Base-by-base conservation (phyloP, 2,888 invertebrate species). In the Amiota communis region DNA sequence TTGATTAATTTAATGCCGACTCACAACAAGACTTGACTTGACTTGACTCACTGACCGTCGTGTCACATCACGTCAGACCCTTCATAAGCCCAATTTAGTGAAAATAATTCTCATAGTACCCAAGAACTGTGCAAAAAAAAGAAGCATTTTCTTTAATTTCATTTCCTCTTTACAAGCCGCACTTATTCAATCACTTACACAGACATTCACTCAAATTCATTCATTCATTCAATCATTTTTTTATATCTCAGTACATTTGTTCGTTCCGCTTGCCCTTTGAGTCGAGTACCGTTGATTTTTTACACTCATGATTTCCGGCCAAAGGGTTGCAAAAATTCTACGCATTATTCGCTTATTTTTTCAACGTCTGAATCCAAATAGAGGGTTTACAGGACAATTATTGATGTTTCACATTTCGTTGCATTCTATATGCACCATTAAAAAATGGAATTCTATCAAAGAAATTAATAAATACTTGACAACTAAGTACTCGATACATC, bases 1-100 rank as follows among this genome's bases (percentile, higher is more conserved):
- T 88, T 89, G 88, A 89, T 88, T 88, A 89, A 88, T 88, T 88
- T 81, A 86, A 87, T 87, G 82, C 23, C 64, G 72, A 36, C 6
- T 36, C 2, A 36, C 36, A 36, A 36, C 36, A 36, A 36, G 36
- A 36, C 36, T 36, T 36, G 6, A 36, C 36, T 36, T 36, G 6
- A 36, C 36, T 36, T 36, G 36, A 36, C 36, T 36, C 36, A 36
- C 36, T 36, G 36, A 6, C 36, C 36, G 36, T 6, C 4, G 36
- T 36, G 36, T 36, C 36, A 36, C 36, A 36, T 36, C 36, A 6
- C 36, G 8, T 36, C 36, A 36, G 36, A 2, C 36, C 23, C 23
- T 23, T 23, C 23, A 23, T 23, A 23, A 36, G 36, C 36, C 36
- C 36, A 23, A 23, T 2, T 23, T 1, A 2, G 3, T 36, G 8